Base-by-base conservation (phyloP, 1,140 invertebrate genomes). In the Eupeodes corollae region DNA sequence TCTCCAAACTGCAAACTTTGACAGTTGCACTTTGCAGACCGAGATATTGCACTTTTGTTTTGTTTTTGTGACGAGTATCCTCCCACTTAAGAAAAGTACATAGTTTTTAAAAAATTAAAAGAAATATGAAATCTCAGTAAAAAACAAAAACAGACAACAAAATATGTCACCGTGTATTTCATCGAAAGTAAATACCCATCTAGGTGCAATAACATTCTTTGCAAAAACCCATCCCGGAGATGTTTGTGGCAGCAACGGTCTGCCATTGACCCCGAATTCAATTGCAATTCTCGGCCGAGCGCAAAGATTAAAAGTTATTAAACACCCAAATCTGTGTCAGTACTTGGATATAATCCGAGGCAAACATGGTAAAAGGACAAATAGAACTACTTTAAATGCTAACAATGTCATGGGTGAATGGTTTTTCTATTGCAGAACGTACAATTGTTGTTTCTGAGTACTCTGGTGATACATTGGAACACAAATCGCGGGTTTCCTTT, bases 181-280 rank as follows among this genome's bases (percentile, higher is more conserved):
- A 26, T n/a, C n/a, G n/a, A 26, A 26, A 26, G 21, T 8, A 3
- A 26, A 26, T 8, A 5, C 21, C 8, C 21, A 26, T 26, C 21
- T 94, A 62, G 88, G 87, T 26, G 86, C 86, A 18, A 81, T 84
- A 55, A 94, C 90, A 40, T 93, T 91, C 70, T 91, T 93, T 72
- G 91, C 91, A 0, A 84, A 83, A 59, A 82, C 82, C 61, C 89
- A 95, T 70, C 84, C 88, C 34, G 83, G 84, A 49, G 92, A 97
- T 72, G 82, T 84, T 46, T 97, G 93, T 72, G 93, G 92, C 9
- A 90, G 86, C 47, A 97, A 98, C 74, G 93, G 94, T 13, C 72
- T 98, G 31, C 94, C 93, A 1, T 70, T 97, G 11, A 98, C 93
- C 3, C 92, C 92, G 15, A 96, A 96, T 72, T 96, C 92, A 1